phyloP scores from a whole-genome alignment of 2,113 vertebrate genomes.

The Crotalus horridus region DNA sequence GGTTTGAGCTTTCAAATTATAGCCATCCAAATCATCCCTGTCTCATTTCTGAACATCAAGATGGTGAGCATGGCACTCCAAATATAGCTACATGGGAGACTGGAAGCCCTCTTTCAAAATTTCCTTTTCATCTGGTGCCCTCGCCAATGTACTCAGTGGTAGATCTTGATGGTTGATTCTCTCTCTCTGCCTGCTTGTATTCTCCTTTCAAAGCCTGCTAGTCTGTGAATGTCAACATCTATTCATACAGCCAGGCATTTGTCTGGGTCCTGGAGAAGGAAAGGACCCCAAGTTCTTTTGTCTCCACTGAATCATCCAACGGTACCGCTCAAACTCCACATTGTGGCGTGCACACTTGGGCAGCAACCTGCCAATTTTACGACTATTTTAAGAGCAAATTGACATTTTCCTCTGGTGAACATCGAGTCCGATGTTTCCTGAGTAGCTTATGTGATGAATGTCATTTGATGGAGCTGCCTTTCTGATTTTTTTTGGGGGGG shows the following conservation, averaged over 20 bases:
- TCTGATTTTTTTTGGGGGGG: background rate
- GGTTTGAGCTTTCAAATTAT: background rate
- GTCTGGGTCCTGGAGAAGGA: background rate
- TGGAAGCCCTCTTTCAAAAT: background rate
- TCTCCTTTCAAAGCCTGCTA: background rate
- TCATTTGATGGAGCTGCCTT: slow-evolving; percentile 4
- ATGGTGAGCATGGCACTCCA: background rate
- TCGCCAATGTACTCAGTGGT: background rate
- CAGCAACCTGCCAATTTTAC: background rate
- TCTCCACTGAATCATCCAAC: background rate
- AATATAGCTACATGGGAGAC: background rate
- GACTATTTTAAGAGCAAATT: slow-evolving; percentile 21
- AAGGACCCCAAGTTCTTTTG: background rate
- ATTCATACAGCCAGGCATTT: background rate
- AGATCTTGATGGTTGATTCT: background rate
- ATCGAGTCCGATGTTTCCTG: slow-evolving; percentile 15
- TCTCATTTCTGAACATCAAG: background rate
- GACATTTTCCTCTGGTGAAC: background rate
- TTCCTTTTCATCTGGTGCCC: background rate
- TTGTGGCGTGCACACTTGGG: background rate
- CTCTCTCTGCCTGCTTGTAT: background rate
- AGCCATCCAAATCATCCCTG: background rate
- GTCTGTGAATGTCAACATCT: background rate
- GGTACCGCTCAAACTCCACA: background rate
- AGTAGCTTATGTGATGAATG: slow-evolving; percentile 1